phyloP scores from a whole-genome alignment of 2,113 vertebrate species.

The Labeo catla region DNA sequence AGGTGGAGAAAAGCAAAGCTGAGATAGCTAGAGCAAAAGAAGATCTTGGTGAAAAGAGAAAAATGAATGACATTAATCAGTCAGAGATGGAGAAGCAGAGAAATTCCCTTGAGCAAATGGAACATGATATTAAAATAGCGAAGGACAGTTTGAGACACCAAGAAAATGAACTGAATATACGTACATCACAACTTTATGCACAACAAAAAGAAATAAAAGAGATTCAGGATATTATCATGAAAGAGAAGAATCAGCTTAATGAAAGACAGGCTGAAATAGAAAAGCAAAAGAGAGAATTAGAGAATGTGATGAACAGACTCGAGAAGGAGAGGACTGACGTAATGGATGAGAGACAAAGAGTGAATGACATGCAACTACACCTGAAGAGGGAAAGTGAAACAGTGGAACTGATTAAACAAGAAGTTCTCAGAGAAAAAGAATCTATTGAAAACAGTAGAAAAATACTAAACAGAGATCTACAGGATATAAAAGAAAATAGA shows the following conservation, averaged over 20 bases:
- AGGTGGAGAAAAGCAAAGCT: not conserved
- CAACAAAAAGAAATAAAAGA: slow-evolving; percentile 16
- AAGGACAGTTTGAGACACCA: not conserved
- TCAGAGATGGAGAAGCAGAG: not conserved
- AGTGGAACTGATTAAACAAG: slow-evolving; percentile 5
- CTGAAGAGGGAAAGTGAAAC: slow-evolving; percentile 13
- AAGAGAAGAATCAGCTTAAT: slow-evolving; percentile 12
- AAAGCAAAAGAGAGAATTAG: not conserved
- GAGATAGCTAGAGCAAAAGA: slow-evolving; percentile 10
- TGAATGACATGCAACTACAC: not conserved
- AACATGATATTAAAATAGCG: not conserved
- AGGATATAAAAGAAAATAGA: slow-evolving; percentile 28
- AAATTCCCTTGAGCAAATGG: slow-evolving; percentile 1
- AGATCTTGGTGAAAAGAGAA: slow-evolving; percentile 1
- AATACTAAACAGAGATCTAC: slow-evolving; percentile 30
- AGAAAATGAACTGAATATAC: slow-evolving; percentile 2
- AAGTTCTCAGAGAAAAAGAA: slow-evolving; percentile 31
- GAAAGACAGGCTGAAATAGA: slow-evolving; percentile 24
- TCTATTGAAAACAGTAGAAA: slow-evolving; percentile 14
- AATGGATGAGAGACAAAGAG: slow-evolving; percentile 15
- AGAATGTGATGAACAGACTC: not conserved
- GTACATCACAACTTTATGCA: not conserved
- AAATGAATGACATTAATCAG: not conserved
- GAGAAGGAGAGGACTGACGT: slow-evolving; percentile 1
- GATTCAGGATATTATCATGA: slow-evolving; percentile 18